Evolutionary conservation across 2,797 vertebrate genomes (phyloP), one percentile per base, ranked within the genome.

Genomic region (Cryptoblepharus egeriae): DNA sequence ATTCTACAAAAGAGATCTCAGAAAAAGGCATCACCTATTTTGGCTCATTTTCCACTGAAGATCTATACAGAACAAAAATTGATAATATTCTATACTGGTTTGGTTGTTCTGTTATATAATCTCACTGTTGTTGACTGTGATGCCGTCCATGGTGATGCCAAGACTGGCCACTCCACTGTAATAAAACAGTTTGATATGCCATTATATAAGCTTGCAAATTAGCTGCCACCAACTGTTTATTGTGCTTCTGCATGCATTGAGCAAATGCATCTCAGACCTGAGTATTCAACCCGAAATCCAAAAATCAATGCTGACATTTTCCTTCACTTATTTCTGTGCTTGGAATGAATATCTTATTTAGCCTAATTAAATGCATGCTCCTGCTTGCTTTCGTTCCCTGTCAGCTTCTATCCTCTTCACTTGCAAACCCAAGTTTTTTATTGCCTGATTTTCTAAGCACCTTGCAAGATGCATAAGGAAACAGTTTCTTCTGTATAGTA

Each of bases 241-340:
- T 37, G 22, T 45, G 8, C 32, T 72, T 80, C 8, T 63, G 1
- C 15, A 20, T 73, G 30, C 42, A 80, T 37, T 22, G 1, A 37
- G 42, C n/a, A 67, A 67, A 49, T 67, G 5, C 13, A 35, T 63
- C 4, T 45, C 18, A 52, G 35, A n/a, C 13, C 24, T 70, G 18
- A 49, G 39, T 20, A 20, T 61, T 55, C 6, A 4, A n/a, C 8
- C 70, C 42, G 32, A 65, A 82, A 52, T 55, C 57, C 73, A 49
- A 61, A 70, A 82, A 49, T 32, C 58, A 77, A 69, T 72, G 11
- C 28, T 64, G 20, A 72, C 13, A 64, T 77, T 39, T 83, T 18
- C 28, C n/a, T 55, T 49, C n/a, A 32, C 39, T 26, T 26, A 13
- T 71, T 77, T 71, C 4, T 58, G 2, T 32, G 37, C 15, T 74